These are phyloP conservation scores for Drosophila yakuba DNA, from an alignment of 1,140 invertebrate genomes.

Conservation along the genomic window DNA sequence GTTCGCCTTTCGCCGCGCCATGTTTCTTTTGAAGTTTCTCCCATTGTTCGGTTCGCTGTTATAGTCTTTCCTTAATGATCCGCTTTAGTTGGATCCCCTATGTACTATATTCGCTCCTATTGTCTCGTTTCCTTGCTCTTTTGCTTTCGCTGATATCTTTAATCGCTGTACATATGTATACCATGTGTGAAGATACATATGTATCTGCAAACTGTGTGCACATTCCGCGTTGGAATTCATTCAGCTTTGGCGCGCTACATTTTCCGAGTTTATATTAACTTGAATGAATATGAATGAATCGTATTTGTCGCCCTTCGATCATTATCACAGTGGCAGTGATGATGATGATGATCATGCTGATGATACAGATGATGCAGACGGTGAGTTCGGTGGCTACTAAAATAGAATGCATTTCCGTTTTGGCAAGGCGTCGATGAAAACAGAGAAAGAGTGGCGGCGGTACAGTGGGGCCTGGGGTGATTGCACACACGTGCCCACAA, in stretches of 20 bases:
- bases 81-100: conserved; percentile 23
- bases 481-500: conserved; percentile 36
- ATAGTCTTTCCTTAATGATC: conserved; percentile 33
- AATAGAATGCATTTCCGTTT: conserved; percentile 81
- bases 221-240: conserved; percentile 64
- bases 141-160: conserved; percentile 16
- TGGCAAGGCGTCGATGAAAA: conserved; percentile 40
- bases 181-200: background rate
- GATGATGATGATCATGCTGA: conserved; percentile 9
- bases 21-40: conserved; percentile 25
- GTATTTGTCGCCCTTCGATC: conserved; percentile 8
- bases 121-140: conserved; percentile 45
- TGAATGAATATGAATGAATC: conserved; percentile 65
- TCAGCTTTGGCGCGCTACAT: conserved; percentile 62
- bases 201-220: background rate
- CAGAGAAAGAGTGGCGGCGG: background rate
- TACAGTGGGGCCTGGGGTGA: conserved; percentile 8
- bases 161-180: background rate
- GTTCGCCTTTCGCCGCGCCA: conserved; percentile 6
- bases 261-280: conserved; percentile 23
- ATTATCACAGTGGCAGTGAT: conserved; percentile 23
- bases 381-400: conserved; percentile 55
- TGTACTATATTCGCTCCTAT: conserved; percentile 9
- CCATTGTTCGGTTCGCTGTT: conserved; percentile 20
- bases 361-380: conserved; percentile 37